phyloP scores from a whole-genome alignment of 1,140 invertebrate species.

The Drosophila pallidifrons region DNA sequence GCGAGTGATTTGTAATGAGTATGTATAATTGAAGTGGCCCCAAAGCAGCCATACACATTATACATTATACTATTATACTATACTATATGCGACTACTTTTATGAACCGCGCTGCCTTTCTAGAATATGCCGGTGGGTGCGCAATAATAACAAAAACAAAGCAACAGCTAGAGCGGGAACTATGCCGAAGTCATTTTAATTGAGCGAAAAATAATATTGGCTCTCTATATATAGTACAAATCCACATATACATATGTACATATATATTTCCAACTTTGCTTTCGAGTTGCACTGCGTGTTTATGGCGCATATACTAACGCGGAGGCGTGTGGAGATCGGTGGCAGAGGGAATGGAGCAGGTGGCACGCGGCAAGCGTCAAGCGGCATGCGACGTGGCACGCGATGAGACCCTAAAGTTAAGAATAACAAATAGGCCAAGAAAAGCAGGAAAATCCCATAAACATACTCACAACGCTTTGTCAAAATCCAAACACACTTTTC shows the following conservation, averaged over 20 bases:
- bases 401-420: constrained; percentile 60
- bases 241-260: background rate
- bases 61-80: background rate
- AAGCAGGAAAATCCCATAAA: constrained; percentile 34
- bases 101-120: constrained; percentile 17
- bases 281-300: constrained; percentile 55
- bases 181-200: constrained; percentile 57
- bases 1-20: constrained; percentile 38
- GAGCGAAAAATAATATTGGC: constrained; percentile 60
- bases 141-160: constrained; percentile 5
- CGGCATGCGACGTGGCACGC: constrained; percentile 44
- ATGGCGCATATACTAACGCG: constrained; percentile 23
- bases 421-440: constrained; percentile 64
- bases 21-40: constrained; percentile 44
- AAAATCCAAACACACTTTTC: constrained; percentile 4
- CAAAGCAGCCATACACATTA: background rate
- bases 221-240: constrained; percentile 1
- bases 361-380: background rate
- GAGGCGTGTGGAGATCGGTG: background rate
- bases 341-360: constrained; percentile 21
- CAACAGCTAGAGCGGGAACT: constrained; percentile 27
- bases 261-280: constrained; percentile 1
- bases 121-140: constrained; percentile 18
- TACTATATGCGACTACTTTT: constrained; percentile 1
- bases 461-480: constrained; percentile 14